Percentiles rank a stretch among this genome's conserved stretches.
phyloP scores from a whole-genome alignment of 2,113 vertebrate genomes.

The Pan troglodytes region NHGRI_mPanTro3-v2.1_pri NC_072411.2:60220501-60221000 shows the following conservation, averaged over 20 bases:
- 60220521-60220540: background rate
- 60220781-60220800: background rate
- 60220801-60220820: background rate
- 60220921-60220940: no score
- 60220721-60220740: background rate
- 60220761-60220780: background rate
- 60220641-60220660: background rate
- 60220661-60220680: conserved; percentile 17
- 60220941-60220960: no score
- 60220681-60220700: background rate
- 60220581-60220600: background rate
- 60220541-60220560: background rate
- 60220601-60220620: background rate
- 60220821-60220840: background rate
- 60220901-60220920: no score
- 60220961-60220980: no score
- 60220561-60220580: background rate
- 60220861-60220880: no score
- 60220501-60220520: background rate
- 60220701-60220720: background rate
- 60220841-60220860: background rate
- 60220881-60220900: no score
- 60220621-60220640: conserved; percentile 29
- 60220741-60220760: background rate
- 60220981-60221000: no score